These are phyloP conservation scores for Mesorhabditis sp. DNA, from an alignment of 2,888 invertebrate species.

Conservation along the genomic window DNA sequence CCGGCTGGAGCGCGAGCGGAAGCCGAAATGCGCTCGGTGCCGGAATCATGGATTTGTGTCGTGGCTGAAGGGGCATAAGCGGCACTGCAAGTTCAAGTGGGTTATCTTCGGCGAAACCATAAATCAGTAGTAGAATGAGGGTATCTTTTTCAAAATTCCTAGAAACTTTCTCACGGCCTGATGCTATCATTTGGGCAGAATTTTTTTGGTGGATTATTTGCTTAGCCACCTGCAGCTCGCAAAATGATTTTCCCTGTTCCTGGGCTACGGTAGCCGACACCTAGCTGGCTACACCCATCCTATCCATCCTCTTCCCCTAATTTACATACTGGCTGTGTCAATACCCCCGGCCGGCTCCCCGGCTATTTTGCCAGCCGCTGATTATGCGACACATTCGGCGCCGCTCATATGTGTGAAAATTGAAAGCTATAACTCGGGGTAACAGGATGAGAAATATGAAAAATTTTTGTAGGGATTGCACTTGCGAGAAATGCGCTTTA, in stretches of 20 bases:
- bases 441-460: not conserved
- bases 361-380: too few relatives aligned
- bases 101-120: slow-evolving; percentile 10
- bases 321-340: not conserved
- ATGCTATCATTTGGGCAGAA: too few relatives aligned
- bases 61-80: slow-evolving; percentile 75
- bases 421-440: not conserved
- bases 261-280: not conserved
- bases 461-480: slow-evolving; percentile 72
- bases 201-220: too few relatives aligned
- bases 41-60: slow-evolving; percentile 96
- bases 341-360: not conserved
- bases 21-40: slow-evolving; percentile 94
- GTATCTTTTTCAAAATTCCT: too few relatives aligned
- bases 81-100: slow-evolving; percentile 83
- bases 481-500: slow-evolving; percentile 93
- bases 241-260: not conserved
- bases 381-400: too few relatives aligned
- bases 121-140: not conserved
- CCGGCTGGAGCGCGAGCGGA: slow-evolving; percentile 42
- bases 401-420: not conserved
- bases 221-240: not conserved
- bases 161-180: too few relatives aligned
- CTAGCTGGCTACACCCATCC: too few relatives aligned
- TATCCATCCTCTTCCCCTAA: not conserved